Base-by-base conservation (phyloP, 1,140 invertebrate species). In the Drosophila hydei region DNA sequence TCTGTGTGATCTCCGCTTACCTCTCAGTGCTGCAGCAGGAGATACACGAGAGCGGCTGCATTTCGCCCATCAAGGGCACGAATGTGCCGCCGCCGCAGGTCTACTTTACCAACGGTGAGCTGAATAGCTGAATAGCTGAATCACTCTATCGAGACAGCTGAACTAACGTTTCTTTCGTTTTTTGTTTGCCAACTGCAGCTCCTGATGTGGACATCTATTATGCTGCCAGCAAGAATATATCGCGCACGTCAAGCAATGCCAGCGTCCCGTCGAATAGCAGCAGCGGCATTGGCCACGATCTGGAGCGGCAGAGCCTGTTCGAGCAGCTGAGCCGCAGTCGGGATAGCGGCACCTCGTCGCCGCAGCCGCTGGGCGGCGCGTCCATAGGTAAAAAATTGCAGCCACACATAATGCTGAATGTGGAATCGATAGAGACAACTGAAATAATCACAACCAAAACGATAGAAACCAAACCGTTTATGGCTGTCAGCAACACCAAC, bases 51-150 rank as follows among this genome's bases (percentile, higher is more conserved):
- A 91, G 89, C 58, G 90, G 91, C 18, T 92, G 91, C 67, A 90
- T 92, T 45, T 92, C 91, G 60, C 91, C 91, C 45, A 92, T 92
- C 5, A 92, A 92, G 59, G 91, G 91, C 5, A 92, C 91, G 5
- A 92, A 92, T 89, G 84, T 92, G 45, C 90, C 91, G 43, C 91
- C 91, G 5, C 91, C 91, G 12, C 91, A 91, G 30, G 90, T 92
- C 18, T 92, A 90, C 54, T 87, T 92, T 18, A 87, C 91, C 18
- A 92, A 92, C 68, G 84, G 84, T 89, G 27, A 54, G 38, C n/a
- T 2, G 4, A n/a, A n/a, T n/a, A n/a, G n/a, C n/a, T n/a, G n/a
- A 40, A 40, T 1, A 8, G 38, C 7, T 14, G 16, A 5, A 18
- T 14, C 1, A 16, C 1, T 21, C 21, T 12, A 6, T n/a, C 1